Base-by-base conservation (phyloP, 1,140 invertebrate species). In the Micrasema minimum region DNA sequence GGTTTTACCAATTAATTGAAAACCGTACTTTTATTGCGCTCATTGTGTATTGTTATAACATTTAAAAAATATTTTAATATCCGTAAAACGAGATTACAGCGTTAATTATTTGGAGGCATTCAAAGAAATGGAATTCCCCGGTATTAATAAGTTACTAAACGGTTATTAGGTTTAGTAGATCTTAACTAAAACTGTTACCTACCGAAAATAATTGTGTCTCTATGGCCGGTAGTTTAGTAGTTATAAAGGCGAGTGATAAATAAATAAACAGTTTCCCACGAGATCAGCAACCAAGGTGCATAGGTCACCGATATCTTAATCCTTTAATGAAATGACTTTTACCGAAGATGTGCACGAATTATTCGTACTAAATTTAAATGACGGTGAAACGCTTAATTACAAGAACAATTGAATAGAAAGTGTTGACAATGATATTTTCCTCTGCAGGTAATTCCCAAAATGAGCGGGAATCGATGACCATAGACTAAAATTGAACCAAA, bases 401-500 rank as follows among this genome's bases (percentile, higher is more conserved):
- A 12, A 23, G 11, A 6, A 59, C 18, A 59, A 59, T 41, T 16
- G 55, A 59, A 59, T 43, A 59, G 55, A 59, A 59, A 59, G 55
- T 59, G 55, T 59, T 59, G 55, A 18, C 55, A 41, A 59, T 38
- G 55, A 22, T 23, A 59, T 18, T 38, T 59, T 59, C 38, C 23
- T 31, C 37, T 41, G 22, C 10, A 59, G 37, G 37, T 59, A 59
- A 59, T 59, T 59, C 55, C 55, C 55, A 59, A 59, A 59, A 59
- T 38, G 55, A 59, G 55, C 55, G 55, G 55, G 55, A 59, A 59
- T 59, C 55, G 55, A 12, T 59, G 31, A 38, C 55, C 55, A 59
- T 59, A 59, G 55, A 59, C 16, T 18, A 31, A 59, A 41, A 59
- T 59, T 59, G 55, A 59, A 35, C 55, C 14, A 59, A 59, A 59